Evolutionary conservation across 1,140 invertebrate species (phyloP).

Genomic region (Ooceraea biroi): DNA sequence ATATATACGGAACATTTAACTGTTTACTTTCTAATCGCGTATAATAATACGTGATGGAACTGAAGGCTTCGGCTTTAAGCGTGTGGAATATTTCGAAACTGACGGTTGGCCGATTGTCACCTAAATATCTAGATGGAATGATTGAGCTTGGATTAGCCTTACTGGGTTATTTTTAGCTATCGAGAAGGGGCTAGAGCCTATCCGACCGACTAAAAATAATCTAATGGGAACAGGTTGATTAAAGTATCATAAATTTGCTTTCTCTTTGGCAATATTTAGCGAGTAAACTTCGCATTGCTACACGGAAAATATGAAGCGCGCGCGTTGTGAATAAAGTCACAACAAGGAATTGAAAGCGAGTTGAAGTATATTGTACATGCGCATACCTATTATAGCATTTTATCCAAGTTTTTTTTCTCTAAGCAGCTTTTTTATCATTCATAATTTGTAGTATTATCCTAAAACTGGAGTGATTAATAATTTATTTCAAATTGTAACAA

Average conservation of each 20-base stretch:
- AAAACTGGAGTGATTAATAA: not conserved
- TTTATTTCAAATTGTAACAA: constrained; percentile 6
- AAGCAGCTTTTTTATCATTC: no score
- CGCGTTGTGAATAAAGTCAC: no score
- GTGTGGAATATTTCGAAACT: constrained; percentile 85
- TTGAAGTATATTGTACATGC: no score
- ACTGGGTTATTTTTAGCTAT: constrained; percentile 84
- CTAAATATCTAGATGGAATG: constrained; percentile 86
- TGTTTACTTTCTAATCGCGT: no score
- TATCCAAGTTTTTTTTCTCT: no score
- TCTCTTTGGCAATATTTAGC: constrained; percentile 19
- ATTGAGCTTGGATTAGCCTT: constrained; percentile 85
- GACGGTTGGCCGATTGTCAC: constrained; percentile 84
- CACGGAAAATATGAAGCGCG: no score
- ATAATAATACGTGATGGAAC: not conserved
- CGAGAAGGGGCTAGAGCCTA: constrained; percentile 82
- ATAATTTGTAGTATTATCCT: no score
- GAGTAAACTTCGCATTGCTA: no score
- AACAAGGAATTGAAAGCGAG: no score
- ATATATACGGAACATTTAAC: no score
- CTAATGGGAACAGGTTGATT: constrained; percentile 62
- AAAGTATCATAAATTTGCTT: not conserved
- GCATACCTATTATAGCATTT: no score
- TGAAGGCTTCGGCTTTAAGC: constrained; percentile 68
- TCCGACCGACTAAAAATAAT: constrained; percentile 85